Conservation (phyloP, 2,797 vertebrate species). For the Hylomyscus alleni region DNA sequence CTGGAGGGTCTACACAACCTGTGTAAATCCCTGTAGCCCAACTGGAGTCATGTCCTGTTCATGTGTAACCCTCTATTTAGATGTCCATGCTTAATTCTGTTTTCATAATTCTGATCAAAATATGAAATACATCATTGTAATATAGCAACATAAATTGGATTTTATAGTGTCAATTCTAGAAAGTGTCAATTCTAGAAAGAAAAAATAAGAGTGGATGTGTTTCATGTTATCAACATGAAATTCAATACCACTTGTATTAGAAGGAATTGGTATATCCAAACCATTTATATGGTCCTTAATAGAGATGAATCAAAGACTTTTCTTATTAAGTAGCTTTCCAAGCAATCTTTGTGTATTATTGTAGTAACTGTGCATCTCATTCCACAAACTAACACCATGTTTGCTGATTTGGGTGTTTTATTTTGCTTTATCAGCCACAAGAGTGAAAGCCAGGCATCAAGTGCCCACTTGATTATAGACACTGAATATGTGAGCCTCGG, state of each 20-base stretch:
- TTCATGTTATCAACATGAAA: slow-evolving; percentile 13
- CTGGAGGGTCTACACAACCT: neutral
- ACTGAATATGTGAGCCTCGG: neutral
- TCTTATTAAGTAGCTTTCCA: neutral
- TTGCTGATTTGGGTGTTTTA: neutral
- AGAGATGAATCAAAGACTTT: neutral
- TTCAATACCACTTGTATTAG: neutral
- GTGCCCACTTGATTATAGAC: neutral
- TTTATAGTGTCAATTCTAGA: slow-evolving; percentile 24
- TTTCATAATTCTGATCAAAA: slow-evolving; percentile 36
- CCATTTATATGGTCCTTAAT: neutral
- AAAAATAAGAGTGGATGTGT: neutral
- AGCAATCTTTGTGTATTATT: neutral
- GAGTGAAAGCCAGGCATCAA: neutral
- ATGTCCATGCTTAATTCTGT: neutral
- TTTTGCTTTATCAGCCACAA: neutral
- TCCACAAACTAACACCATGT: neutral
- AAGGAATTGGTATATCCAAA: neutral
- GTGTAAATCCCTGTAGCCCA: neutral
- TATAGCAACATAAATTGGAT: neutral
- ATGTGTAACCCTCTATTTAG: neutral
- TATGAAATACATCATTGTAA: neutral
- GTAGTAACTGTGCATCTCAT: neutral
- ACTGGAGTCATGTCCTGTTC: neutral
- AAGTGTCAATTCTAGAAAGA: neutral